phyloP scores from a whole-genome alignment of 2,797 vertebrate genomes.

The Chloroceryle amazona region DNA sequence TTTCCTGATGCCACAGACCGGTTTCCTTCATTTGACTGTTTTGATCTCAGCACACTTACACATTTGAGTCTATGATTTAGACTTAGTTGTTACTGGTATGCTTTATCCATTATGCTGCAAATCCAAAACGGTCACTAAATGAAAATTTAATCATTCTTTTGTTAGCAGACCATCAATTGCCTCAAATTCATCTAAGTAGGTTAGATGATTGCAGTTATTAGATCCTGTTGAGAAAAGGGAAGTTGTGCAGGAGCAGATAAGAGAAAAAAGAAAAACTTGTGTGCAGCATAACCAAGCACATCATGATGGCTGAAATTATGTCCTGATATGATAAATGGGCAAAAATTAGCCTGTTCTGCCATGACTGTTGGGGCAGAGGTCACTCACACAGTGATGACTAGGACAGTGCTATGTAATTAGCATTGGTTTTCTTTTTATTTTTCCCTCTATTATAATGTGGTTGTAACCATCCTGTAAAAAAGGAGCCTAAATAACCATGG shows the following conservation, averaged over 20 bases:
- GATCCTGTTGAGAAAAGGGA: not conserved
- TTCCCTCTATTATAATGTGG: not conserved
- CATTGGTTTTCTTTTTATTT: too few relatives aligned
- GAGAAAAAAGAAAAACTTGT: not conserved
- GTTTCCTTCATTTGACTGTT: not conserved
- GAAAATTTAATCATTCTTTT: not conserved
- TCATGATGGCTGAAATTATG: not conserved
- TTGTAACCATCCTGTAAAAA: slow-evolving; percentile 37
- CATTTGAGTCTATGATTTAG: not conserved
- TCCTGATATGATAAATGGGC: slow-evolving; percentile 14
- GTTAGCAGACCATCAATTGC: not conserved
- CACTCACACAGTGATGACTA: not conserved
- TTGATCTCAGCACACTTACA: not conserved
- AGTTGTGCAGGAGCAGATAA: not conserved
- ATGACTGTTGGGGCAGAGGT: not conserved
- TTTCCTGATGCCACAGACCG: not conserved
- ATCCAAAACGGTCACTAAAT: not conserved
- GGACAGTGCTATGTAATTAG: not conserved
- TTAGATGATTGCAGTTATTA: not conserved
- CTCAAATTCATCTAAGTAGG: not conserved
- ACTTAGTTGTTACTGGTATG: not conserved
- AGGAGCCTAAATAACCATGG: slow-evolving; percentile 33
- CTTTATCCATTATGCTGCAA: not conserved
- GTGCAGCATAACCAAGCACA: not conserved
- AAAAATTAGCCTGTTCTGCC: not conserved